A percentile compares a stretch with the other conserved stretches of the same genome.
phyloP scores from a whole-genome alignment of 2,797 vertebrate genomes.

The Danio aesculapii region DNA sequence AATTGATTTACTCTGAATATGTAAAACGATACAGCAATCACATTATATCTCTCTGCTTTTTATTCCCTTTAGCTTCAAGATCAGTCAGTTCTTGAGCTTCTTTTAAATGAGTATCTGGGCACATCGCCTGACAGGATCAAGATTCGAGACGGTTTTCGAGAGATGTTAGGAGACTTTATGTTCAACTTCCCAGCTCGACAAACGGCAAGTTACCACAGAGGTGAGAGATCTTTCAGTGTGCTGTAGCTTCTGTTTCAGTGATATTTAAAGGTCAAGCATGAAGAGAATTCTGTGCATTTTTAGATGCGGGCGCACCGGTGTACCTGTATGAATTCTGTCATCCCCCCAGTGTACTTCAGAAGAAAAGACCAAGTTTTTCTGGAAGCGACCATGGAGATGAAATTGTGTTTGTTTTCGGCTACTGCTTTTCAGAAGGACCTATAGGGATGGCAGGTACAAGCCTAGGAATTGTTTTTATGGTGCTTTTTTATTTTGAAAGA shows the following conservation, averaged over 20 bases:
- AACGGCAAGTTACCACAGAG: constrained; percentile 81
- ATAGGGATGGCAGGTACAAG: constrained; percentile 41
- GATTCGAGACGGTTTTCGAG: constrained; percentile 75
- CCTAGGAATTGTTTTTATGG: neutral
- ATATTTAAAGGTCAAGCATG: neutral
- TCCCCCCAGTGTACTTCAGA: constrained; percentile 51
- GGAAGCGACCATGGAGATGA: constrained; percentile 79
- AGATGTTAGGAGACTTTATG: constrained; percentile 74
- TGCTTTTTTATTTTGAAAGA: neutral
- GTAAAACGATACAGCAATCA: too few species aligned
- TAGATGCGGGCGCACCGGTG: constrained; percentile 75
- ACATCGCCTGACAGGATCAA: constrained; percentile 66
- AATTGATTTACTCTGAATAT: too few species aligned
- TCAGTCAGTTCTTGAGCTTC: constrained; percentile 50
- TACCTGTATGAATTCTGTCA: constrained; percentile 82
- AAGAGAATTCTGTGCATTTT: neutral
- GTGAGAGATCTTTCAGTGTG: constrained; percentile 68
- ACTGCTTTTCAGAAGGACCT: constrained; percentile 58
- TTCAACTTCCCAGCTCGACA: constrained; percentile 77
- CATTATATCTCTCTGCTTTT: neutral
- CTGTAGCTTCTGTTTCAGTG: neutral
- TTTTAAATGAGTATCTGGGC: constrained; percentile 77
- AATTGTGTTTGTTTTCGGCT: constrained; percentile 76
- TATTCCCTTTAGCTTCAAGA: constrained; percentile 62
- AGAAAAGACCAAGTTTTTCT: constrained; percentile 71